Evolutionary conservation across 2,797 vertebrate genomes (phyloP), one percentile per base, ranked within the genome.

Genomic region (Calcarius lapponicus): DNA sequence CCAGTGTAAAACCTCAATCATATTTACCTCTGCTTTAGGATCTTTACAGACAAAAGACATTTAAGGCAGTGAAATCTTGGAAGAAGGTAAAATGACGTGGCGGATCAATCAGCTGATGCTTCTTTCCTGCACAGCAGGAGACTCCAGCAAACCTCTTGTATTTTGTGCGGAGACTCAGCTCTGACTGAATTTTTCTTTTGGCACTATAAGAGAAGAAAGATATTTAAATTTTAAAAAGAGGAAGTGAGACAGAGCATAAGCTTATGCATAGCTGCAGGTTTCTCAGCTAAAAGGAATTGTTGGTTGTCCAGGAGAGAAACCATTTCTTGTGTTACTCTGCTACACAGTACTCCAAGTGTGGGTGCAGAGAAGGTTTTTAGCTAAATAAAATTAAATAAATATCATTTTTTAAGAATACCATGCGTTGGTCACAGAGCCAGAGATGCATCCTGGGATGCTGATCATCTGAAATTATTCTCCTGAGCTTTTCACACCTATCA

Each of bases 71-170:
- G 79, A 95, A 93, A 95, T 80, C 79, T 80, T 90, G 84, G 88
- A 67, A 91, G 53, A 88, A 94, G 71, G 88, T 78, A 82, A 92
- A 96, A 92, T 81, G 90, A 94, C 53, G 47, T 75, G 81, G 92
- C 13, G 61, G 90, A 90, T 96, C 94, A 93, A 92, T 91, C 91
- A 87, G 82, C 72, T 88, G 90, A 92, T 88, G 91, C 90, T 90
- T 94, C 92, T 88, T 88, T 72, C 88, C 66, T 83, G 70, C 91
- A 95, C 94, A 92, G 91, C 90, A 86, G 96, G 95, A 80, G 76
- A 86, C 89, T 92, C 80, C 48, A 88, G 92, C 40, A 94, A 93
- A 72, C 65, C 72, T 86, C 92, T 83, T 88, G 60, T 89, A 79
- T 93, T 90, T 90, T 81, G 58, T 80, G 90, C 34, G 2, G 64